Percentiles rank a stretch among this genome's conserved stretches.
These are phyloP conservation scores for Rhabdophis nuchalis DNA, from an alignment of 2,797 vertebrate species.

Conservation along the genomic window DNA sequence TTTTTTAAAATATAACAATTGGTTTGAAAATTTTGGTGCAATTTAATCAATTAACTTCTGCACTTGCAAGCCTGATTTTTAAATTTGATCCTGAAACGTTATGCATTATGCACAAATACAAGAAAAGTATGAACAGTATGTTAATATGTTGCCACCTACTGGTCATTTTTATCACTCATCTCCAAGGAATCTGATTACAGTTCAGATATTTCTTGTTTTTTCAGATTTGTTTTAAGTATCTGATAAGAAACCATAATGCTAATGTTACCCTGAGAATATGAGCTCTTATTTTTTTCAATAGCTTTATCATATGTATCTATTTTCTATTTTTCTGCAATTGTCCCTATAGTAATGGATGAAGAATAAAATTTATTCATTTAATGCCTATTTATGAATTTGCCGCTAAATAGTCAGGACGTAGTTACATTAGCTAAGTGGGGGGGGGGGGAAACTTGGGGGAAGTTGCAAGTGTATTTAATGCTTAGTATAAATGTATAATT, in stretches of 20 bases:
- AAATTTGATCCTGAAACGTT: not conserved
- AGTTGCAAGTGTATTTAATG: not conserved
- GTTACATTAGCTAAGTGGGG: not conserved
- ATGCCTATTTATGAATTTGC: not conserved
- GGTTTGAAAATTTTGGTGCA: not conserved
- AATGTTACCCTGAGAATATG: not conserved
- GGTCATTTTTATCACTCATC: slow-evolving; percentile 52
- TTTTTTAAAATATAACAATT: not conserved
- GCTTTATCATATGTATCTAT: not conserved
- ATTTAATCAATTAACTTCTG: not conserved
- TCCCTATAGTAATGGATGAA: not conserved
- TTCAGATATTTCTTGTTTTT: not conserved
- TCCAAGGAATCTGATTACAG: not conserved
- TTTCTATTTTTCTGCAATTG: not conserved
- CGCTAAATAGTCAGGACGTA: not conserved
- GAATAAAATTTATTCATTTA: not conserved
- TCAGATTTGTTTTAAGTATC: not conserved
- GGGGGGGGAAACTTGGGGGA: not conserved
- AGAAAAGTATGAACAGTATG: slow-evolving; percentile 33
- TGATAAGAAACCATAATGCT: not conserved
- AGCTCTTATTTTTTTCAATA: not conserved
- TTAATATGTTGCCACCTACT: slow-evolving; percentile 72
- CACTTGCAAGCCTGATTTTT: not conserved
- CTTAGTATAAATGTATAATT: not conserved
- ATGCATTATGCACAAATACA: slow-evolving; percentile 9